A percentile compares a stretch with the other conserved stretches of the same genome.
These are phyloP conservation scores for Azemiops feae DNA, from an alignment of 2,113 vertebrate genomes.

Conservation along the genomic window DNA sequence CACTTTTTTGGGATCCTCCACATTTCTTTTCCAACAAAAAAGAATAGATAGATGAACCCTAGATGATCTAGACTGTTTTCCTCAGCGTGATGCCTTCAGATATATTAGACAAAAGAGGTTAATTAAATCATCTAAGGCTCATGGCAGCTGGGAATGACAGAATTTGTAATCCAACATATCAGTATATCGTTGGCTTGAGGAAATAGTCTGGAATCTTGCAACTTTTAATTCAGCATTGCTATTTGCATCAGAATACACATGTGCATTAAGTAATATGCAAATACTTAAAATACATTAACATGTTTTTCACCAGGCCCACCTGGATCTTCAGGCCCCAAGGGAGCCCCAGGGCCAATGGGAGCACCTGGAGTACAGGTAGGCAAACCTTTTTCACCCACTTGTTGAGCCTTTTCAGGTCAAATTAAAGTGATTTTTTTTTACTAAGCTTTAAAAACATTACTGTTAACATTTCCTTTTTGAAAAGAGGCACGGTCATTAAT, in stretches of 20 bases:
- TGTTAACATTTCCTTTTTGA: background rate
- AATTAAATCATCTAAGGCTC: background rate
- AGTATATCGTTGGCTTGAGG: background rate
- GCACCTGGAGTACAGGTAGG: slow-evolving; percentile 82
- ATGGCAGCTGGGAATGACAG: background rate
- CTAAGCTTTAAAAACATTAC: background rate
- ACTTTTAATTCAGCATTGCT: background rate
- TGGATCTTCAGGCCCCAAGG: slow-evolving; percentile 78
- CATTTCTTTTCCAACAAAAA: background rate
- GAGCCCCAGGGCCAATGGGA: slow-evolving; percentile 78
- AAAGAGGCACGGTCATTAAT: background rate
- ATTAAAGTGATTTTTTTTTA: background rate
- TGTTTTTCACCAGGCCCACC: slow-evolving; percentile 65
- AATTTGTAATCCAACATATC: background rate
- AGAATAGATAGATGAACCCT: background rate
- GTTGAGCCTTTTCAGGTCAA: background rate
- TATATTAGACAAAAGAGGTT: background rate
- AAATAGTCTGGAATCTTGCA: background rate
- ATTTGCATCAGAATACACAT: background rate
- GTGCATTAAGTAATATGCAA: background rate
- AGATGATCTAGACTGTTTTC: background rate
- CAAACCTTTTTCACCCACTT: background rate
- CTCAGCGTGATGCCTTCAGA: background rate
- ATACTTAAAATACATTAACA: background rate
- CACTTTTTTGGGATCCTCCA: background rate